Evolutionary conservation across 2,113 vertebrate genomes (phyloP).

Genomic region (western clawed frog (Xenopus tropicalis)): DNA sequence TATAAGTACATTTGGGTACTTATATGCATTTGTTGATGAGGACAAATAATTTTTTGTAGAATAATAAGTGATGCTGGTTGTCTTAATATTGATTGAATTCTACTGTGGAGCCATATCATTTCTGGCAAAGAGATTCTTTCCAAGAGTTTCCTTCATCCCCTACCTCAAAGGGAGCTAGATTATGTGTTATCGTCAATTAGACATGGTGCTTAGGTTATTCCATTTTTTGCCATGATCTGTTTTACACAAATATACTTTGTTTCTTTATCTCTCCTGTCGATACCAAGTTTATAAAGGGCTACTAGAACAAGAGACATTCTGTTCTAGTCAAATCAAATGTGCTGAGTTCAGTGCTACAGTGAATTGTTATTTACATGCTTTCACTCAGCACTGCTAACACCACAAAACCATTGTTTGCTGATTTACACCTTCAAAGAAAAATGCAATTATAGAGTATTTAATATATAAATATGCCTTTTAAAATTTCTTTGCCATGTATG

Average conservation of each 20-base stretch:
- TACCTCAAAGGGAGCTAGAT: conserved; percentile 4
- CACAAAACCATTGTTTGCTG: conserved; percentile 26
- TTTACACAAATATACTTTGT: conserved; percentile 29
- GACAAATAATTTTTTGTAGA: not conserved
- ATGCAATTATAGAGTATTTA: no score
- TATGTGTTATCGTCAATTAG: not conserved
- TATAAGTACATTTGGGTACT: no score
- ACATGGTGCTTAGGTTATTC: not conserved
- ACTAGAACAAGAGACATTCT: conserved; percentile 37
- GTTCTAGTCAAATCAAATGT: conserved; percentile 47
- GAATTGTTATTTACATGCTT: conserved; percentile 58
- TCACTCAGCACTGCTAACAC: conserved; percentile 56
- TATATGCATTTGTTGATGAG: no score
- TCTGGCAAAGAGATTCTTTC: conserved; percentile 7
- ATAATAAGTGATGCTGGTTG: not conserved
- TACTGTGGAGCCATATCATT: not conserved
- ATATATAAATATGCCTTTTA: no score
- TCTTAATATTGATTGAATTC: conserved; percentile 4
- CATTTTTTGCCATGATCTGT: conserved; percentile 39
- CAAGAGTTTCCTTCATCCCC: conserved; percentile 2
- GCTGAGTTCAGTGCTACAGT: conserved; percentile 47
- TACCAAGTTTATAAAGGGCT: conserved; percentile 20
- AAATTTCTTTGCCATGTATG: no score
- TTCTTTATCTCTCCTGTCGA: conserved; percentile 27
- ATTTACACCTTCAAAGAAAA: no score